phyloP scores from a whole-genome alignment of 2,888 invertebrate species.

The Rhagonycha lutea region DNA sequence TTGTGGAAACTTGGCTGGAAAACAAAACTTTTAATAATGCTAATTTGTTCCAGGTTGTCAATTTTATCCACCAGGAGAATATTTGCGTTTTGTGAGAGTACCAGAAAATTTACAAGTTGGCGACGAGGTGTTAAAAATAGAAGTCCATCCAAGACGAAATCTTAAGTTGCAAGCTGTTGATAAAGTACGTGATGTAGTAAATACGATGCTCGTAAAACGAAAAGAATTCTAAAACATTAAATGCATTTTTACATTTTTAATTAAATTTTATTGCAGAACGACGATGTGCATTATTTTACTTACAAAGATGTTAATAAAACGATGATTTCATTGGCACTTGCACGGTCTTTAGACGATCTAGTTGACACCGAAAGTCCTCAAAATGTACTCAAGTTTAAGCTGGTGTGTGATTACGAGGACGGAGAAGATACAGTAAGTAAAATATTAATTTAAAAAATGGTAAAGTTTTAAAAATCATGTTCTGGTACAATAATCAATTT shows the following conservation, averaged over 20 bases:
- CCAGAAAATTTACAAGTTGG: constrained; percentile 81
- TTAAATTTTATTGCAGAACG: constrained; percentile 57
- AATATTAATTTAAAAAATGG: not conserved
- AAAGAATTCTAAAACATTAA: not conserved
- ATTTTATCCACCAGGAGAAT: constrained; percentile 83
- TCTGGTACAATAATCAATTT: not conserved
- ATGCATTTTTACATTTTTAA: not conserved
- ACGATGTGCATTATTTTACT: constrained; percentile 73
- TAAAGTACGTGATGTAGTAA: constrained; percentile 51
- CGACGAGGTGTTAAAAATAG: constrained; percentile 75
- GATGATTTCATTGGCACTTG: constrained; percentile 74
- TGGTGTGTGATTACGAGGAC: constrained; percentile 73
- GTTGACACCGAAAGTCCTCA: constrained; percentile 81
- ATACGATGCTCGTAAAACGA: not conserved
- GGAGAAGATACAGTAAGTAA: constrained; percentile 68
- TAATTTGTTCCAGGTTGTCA: constrained; percentile 70
- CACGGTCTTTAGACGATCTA: constrained; percentile 76
- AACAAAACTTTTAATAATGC: not conserved
- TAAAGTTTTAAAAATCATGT: not conserved
- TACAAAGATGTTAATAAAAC: constrained; percentile 77
- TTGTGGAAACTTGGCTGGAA: not conserved
- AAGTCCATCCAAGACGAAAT: constrained; percentile 82
- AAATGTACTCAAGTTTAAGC: constrained; percentile 81
- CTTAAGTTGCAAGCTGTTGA: constrained; percentile 74
- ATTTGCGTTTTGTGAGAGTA: constrained; percentile 81